phyloP scores from a whole-genome alignment of 2,113 vertebrate genomes.

The Natator depressus region DNA sequence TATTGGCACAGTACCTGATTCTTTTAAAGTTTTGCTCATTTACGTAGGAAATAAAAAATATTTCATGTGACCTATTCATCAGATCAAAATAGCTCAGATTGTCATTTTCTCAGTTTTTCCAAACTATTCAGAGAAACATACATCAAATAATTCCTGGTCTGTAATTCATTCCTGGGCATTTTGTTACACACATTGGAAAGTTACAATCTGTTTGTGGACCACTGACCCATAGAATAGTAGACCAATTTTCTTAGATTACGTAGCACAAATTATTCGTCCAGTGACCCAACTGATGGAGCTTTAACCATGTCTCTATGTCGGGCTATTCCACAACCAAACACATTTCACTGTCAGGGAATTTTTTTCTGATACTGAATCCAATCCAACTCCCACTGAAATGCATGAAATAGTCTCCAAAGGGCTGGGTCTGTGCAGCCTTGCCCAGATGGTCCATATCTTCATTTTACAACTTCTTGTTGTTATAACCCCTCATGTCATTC shows the following conservation, averaged over 20 bases:
- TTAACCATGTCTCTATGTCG: background rate
- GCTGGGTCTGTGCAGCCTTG: background rate
- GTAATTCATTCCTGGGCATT: constrained; percentile 20
- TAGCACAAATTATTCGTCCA: constrained; percentile 14
- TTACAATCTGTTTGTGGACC: background rate
- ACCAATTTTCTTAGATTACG: constrained; percentile 29
- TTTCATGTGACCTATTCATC: background rate
- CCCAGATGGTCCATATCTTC: background rate
- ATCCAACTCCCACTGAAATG: background rate
- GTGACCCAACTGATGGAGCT: accelerated
- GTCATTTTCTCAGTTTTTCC: constrained; percentile 1
- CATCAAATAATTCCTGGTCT: constrained; percentile 21
- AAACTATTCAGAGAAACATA: background rate
- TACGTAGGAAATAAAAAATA: background rate
- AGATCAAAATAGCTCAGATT: background rate
- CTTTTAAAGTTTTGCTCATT: background rate
- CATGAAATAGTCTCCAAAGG: background rate
- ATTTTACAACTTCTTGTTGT: background rate
- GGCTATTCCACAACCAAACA: background rate
- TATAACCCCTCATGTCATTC: background rate
- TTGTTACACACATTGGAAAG: background rate
- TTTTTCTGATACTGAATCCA: background rate
- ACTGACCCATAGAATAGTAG: constrained; percentile 15
- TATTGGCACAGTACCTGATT: background rate
- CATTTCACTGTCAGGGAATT: background rate